A percentile compares a stretch with the other conserved stretches of the same genome.
These are phyloP conservation scores for Petromus typicus DNA, from an alignment of 2,113 vertebrate genomes.

Conservation along the genomic window DNA sequence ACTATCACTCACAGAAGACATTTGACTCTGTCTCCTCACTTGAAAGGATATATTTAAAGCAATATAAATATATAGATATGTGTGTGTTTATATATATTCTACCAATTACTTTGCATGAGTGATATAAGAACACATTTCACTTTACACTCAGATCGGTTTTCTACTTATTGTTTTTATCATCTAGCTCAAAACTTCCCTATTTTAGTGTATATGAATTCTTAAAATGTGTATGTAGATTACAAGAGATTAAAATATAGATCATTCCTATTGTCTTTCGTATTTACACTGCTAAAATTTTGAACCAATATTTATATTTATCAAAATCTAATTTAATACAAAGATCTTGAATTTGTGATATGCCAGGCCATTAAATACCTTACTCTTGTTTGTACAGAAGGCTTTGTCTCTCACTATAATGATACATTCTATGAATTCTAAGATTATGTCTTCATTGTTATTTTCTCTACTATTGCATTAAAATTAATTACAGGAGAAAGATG, in stretches of 20 bases:
- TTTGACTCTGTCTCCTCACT: neutral
- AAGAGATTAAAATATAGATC: neutral
- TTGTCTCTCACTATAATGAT: neutral
- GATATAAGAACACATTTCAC: neutral
- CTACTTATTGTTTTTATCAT: neutral
- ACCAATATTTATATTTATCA: neutral
- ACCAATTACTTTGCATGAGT: no score
- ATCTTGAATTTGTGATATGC: conserved; percentile 1
- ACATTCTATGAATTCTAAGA: neutral
- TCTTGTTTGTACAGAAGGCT: neutral
- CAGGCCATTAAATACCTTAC: neutral
- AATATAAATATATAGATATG: neutral
- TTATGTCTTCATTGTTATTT: neutral
- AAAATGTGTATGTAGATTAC: neutral
- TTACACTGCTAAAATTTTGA: conserved; percentile 2
- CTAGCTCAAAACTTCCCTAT: neutral
- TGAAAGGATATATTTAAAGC: neutral
- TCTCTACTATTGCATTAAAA: conserved; percentile 35
- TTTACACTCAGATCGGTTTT: neutral
- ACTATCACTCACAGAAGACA: neutral
- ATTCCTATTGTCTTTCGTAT: neutral
- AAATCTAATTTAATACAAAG: neutral
- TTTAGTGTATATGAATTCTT: neutral
- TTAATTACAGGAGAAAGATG: conserved; percentile 20
- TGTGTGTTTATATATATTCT: no score